Conservation (phyloP, 2,113 vertebrate species). For the Sula dactylatra region DNA sequence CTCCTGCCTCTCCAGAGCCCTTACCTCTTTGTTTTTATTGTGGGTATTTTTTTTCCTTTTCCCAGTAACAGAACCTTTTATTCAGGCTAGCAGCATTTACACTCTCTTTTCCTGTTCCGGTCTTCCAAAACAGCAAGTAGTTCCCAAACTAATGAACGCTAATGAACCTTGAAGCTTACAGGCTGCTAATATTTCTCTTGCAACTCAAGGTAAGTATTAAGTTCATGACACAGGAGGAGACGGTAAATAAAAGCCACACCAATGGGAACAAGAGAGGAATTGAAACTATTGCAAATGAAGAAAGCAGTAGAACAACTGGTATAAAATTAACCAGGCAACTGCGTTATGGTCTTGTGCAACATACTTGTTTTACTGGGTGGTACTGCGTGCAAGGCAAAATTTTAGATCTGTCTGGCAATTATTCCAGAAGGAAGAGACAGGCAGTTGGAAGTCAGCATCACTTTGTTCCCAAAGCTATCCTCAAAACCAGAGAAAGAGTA, state of each 20-base stretch:
- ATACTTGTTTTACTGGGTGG: background rate
- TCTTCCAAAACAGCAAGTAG: background rate
- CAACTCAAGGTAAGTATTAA: background rate
- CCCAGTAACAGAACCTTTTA: slow-evolving; percentile 4
- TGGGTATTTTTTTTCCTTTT: background rate
- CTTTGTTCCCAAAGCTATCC: background rate
- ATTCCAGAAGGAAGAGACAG: background rate
- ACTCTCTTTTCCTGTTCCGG: background rate
- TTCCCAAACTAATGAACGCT: background rate
- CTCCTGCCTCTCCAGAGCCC: slow-evolving; percentile 47
- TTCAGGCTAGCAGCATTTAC: slow-evolving; percentile 15
- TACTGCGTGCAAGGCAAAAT: background rate
- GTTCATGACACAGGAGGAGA: background rate
- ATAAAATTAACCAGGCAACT: background rate
- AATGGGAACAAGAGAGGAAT: background rate
- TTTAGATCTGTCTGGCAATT: background rate
- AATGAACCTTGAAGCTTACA: background rate
- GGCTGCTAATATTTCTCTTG: background rate
- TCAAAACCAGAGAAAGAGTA: background rate
- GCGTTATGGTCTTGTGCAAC: background rate
- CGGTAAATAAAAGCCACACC: background rate
- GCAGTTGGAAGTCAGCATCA: background rate
- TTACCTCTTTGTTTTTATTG: slow-evolving; percentile 44
- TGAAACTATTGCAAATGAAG: background rate
- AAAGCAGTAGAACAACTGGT: background rate